Evolutionary conservation across 2,113 vertebrate species (phyloP).

Genomic region (Chaenocephalus aceratus): DNA sequence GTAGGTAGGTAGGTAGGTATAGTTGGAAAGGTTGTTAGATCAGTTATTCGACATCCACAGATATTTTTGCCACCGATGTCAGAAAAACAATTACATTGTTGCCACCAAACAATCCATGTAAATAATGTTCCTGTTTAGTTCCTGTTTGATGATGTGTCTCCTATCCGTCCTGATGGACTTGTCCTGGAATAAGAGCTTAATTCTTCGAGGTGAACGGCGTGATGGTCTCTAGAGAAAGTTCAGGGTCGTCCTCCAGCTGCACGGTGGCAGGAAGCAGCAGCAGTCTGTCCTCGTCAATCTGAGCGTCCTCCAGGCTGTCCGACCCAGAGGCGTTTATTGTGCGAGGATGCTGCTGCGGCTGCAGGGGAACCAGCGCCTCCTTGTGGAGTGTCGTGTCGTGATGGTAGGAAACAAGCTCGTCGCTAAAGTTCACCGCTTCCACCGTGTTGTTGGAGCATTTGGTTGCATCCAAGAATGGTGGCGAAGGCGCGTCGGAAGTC

Average conservation of each 20-base stretch:
- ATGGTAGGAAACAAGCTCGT: constrained; percentile 85
- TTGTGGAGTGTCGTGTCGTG: constrained; percentile 84
- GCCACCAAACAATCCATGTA: no score
- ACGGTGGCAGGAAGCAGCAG: constrained; percentile 66
- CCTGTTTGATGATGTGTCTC: not conserved
- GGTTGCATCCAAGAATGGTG: constrained; percentile 82
- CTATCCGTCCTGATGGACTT: constrained; percentile 48
- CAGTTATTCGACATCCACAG: no score
- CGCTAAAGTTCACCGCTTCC: constrained; percentile 84
- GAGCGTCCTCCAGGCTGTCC: constrained; percentile 50
- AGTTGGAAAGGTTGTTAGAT: no score
- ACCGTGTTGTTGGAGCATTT: constrained; percentile 80
- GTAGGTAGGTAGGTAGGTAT: no score
- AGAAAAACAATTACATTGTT: no score
- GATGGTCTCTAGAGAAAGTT: constrained; percentile 79
- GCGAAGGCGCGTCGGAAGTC: constrained; percentile 86
- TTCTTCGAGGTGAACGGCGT: constrained; percentile 70
- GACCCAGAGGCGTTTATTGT: constrained; percentile 2
- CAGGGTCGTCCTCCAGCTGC: constrained; percentile 75
- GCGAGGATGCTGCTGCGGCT: constrained; percentile 54
- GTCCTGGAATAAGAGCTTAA: constrained; percentile 63
- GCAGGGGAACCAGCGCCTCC: constrained; percentile 64
- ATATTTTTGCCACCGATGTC: no score
- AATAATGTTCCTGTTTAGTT: not conserved
- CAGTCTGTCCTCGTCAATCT: constrained; percentile 69